These are phyloP conservation scores for Plebejus melissa DNA, from an alignment of 2,888 invertebrate species.

Conservation along the genomic window DNA sequence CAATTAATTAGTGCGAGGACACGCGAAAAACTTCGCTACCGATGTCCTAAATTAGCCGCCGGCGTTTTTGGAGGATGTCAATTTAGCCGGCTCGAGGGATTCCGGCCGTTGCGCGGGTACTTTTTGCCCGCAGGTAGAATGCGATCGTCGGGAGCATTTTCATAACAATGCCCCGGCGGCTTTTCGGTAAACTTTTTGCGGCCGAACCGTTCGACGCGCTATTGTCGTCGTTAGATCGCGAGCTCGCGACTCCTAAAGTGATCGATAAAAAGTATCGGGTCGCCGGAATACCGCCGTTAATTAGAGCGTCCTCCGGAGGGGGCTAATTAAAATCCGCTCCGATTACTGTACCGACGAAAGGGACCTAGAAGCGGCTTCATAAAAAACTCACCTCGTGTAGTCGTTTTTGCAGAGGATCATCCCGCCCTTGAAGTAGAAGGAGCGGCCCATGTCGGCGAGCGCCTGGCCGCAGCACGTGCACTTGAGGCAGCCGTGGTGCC, in stretches of 20 bases:
- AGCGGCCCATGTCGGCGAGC: constrained; percentile 93
- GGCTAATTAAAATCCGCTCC: constrained; percentile 14
- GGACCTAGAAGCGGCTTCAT: neutral
- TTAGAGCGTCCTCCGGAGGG: constrained; percentile 43
- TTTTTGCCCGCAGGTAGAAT: constrained; percentile 75
- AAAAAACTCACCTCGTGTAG: constrained; percentile 90
- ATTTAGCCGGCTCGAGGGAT: constrained; percentile 63
- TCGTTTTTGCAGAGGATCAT: constrained; percentile 98
- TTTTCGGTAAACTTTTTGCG: constrained; percentile 67
- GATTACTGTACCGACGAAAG: neutral
- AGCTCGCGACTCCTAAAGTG: constrained; percentile 68
- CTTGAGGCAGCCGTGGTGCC: constrained; percentile 97
- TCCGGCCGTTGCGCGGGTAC: constrained; percentile 59
- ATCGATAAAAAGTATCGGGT: constrained; percentile 65
- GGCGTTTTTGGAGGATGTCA: constrained; percentile 65
- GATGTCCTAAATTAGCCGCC: constrained; percentile 67
- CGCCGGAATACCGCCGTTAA: constrained; percentile 52
- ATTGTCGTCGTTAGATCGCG: constrained; percentile 74
- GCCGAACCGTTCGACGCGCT: constrained; percentile 69
- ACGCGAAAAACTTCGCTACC: constrained; percentile 62
- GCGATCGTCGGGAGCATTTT: constrained; percentile 71
- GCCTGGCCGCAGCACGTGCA: constrained; percentile 94
- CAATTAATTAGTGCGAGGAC: constrained; percentile 46
- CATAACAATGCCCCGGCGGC: constrained; percentile 76
- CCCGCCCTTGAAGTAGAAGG: constrained; percentile 95